These are phyloP conservation scores for Peromyscus attwateri DNA, from an alignment of 2,797 vertebrate genomes.

Conservation along the genomic window DNA sequence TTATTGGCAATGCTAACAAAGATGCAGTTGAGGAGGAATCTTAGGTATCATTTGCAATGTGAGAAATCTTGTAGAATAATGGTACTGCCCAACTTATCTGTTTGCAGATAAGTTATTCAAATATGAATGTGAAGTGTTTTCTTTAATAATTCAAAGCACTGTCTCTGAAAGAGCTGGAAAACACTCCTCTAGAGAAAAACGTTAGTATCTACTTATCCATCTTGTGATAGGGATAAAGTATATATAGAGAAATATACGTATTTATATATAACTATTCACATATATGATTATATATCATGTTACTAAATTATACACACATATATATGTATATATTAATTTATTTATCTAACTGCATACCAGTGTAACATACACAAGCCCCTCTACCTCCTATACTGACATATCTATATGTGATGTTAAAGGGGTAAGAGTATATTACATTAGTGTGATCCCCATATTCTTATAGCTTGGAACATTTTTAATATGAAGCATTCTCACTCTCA, in stretches of 20 bases:
- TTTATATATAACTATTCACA: neutral
- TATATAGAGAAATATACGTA: neutral
- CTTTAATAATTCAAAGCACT: constrained; percentile 73
- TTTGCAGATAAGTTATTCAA: constrained; percentile 69
- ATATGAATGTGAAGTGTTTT: constrained; percentile 52
- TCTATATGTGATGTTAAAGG: neutral
- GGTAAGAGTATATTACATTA: neutral
- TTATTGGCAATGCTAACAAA: constrained; percentile 62
- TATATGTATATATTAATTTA: neutral
- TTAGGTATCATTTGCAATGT: neutral
- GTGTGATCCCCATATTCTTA: neutral
- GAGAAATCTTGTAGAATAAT: constrained; percentile 61
- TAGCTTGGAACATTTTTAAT: neutral
- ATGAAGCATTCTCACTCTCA: neutral
- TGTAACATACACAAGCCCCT: neutral
- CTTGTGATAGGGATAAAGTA: neutral
- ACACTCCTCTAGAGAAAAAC: neutral
- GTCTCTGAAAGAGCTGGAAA: constrained; percentile 19
- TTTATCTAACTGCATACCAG: no score
- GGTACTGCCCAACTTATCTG: constrained; percentile 46
- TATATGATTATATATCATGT: neutral
- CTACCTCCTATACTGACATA: neutral
- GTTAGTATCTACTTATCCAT: neutral
- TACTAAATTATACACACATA: neutral
- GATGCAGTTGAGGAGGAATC: neutral